phyloP scores from a whole-genome alignment of 2,113 vertebrate genomes.

The human region DNA sequence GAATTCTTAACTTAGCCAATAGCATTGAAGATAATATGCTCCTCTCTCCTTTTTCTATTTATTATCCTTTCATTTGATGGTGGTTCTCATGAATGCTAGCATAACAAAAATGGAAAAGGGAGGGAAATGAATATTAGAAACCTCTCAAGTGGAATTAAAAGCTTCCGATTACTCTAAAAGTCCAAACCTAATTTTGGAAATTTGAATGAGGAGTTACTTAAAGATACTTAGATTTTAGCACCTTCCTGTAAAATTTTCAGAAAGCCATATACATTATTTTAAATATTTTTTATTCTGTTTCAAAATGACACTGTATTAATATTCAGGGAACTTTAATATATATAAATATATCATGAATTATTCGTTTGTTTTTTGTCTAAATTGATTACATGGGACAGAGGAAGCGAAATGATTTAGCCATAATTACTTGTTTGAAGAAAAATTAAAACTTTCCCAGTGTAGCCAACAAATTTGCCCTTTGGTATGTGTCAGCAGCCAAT shows the following conservation, averaged over 20 bases:
- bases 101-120: neutral
- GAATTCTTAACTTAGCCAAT: neutral
- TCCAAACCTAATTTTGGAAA: slow-evolving; percentile 24
- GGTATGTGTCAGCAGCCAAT: neutral
- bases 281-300: slow-evolving; percentile 21
- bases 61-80: neutral
- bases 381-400: neutral
- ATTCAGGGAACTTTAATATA: neutral
- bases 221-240: neutral
- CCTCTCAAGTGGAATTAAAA: neutral
- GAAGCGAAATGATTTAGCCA: neutral
- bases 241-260: neutral
- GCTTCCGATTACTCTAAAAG: neutral
- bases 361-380: slow-evolving; percentile 1
- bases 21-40: neutral
- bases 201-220: neutral
- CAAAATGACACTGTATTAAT: neutral
- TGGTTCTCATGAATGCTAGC: neutral
- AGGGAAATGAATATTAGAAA: neutral
- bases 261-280: slow-evolving; percentile 3
- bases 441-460: neutral
- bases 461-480: neutral
- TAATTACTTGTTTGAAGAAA: slow-evolving; percentile 32
- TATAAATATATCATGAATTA: neutral
- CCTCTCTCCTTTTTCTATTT: neutral